These are phyloP conservation scores for Cnemophilus loriae DNA, from an alignment of 2,113 vertebrate genomes.

Conservation along the genomic window DNA sequence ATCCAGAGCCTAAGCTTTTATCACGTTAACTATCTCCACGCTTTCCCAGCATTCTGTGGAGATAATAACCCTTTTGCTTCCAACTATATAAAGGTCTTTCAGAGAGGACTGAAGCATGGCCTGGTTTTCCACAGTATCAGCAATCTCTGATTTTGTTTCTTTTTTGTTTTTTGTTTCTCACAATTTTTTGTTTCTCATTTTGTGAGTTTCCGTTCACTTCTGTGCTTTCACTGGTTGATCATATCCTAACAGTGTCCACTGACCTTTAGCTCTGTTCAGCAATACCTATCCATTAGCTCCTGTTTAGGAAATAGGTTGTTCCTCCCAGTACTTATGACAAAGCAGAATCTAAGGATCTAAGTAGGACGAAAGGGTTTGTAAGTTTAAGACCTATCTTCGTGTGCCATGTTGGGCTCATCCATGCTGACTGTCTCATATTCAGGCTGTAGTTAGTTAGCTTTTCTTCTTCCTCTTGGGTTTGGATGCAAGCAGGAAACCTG, in stretches of 20 bases:
- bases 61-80: neutral
- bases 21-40: neutral
- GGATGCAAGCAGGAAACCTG: neutral
- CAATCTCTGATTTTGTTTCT: neutral
- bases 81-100: neutral
- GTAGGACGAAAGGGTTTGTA: neutral
- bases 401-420: neutral
- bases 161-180: too few species aligned
- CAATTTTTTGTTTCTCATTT: neutral
- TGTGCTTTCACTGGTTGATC: neutral
- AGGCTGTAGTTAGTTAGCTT: neutral
- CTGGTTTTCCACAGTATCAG: neutral
- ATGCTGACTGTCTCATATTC: neutral
- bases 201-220: neutral
- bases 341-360: neutral
- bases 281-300: neutral
- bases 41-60: neutral
- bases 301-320: neutral
- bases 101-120: neutral
- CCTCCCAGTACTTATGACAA: neutral
- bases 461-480: neutral
- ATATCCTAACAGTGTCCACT: neutral
- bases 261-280: neutral
- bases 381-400: neutral
- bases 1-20: neutral